Conservation (phyloP, 2,113 vertebrate species). For the Trogon melanurus region DNA sequence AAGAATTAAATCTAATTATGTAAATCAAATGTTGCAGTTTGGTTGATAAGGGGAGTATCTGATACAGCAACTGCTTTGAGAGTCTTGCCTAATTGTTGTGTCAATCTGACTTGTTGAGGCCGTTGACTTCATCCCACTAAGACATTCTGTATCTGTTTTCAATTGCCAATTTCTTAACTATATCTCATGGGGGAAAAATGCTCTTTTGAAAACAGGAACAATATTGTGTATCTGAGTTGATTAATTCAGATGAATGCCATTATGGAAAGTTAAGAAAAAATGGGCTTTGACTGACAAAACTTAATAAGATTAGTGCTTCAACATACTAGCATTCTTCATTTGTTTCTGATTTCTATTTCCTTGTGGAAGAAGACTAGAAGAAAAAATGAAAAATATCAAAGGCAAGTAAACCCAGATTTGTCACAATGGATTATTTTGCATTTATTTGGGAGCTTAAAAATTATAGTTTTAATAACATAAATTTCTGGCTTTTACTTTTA, state of each 20-base stretch:
- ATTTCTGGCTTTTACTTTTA: not conserved
- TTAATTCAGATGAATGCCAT: conserved; percentile 31
- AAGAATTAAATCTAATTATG: conserved; percentile 43
- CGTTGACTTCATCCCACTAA: not conserved
- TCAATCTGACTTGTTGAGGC: conserved; percentile 32
- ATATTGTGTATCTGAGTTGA: not conserved
- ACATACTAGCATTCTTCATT: not conserved
- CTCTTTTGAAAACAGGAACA: not conserved
- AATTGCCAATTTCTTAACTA: conserved; percentile 4
- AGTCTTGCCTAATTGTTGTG: conserved; percentile 6
- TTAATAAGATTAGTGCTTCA: conserved; percentile 5
- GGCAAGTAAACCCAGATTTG: not conserved
- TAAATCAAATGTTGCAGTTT: conserved; percentile 34
- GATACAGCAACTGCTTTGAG: not conserved
- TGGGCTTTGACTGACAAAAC: not conserved
- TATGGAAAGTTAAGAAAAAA: conserved; percentile 11
- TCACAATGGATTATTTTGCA: not conserved
- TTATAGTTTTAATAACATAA: not conserved
- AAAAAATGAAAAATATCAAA: not conserved
- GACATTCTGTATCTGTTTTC: conserved; percentile 27
- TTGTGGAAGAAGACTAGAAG: not conserved
- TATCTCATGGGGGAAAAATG: not conserved
- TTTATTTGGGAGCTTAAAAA: not conserved
- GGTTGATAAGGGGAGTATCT: not conserved
- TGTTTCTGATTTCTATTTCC: not conserved